phyloP scores from a whole-genome alignment of 2,113 vertebrate species.

The Zosterops hypoxanthus region DNA sequence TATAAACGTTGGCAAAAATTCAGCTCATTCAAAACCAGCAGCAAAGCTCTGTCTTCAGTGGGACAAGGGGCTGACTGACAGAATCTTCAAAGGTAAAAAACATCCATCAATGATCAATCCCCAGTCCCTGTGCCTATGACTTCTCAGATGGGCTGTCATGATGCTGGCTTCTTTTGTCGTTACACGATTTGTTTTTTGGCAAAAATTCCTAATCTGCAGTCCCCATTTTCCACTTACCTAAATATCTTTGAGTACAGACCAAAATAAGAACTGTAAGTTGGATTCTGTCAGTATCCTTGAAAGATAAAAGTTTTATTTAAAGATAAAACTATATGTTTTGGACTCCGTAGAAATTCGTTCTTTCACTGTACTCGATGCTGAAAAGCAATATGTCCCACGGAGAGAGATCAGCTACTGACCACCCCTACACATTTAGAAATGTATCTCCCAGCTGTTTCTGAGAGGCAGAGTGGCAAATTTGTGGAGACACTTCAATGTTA shows the following conservation, averaged over 20 bases:
- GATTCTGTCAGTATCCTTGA: neutral
- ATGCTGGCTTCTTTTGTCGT: neutral
- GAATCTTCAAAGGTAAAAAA: neutral
- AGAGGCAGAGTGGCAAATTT: neutral
- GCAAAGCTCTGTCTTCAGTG: neutral
- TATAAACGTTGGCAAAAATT: neutral
- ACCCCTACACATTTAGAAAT: neutral
- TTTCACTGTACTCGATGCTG: neutral
- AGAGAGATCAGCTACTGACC: neutral
- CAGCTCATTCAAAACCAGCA: neutral
- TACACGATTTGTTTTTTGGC: accelerated
- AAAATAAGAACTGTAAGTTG: neutral
- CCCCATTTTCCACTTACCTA: neutral
- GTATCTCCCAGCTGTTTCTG: conserved; percentile 39
- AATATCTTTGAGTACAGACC: neutral
- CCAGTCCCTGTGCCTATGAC: neutral
- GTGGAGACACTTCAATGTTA: neutral
- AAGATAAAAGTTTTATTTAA: neutral
- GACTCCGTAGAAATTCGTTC: neutral
- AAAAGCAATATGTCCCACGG: neutral
- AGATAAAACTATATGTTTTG: neutral
- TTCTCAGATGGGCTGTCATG: neutral
- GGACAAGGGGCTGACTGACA: neutral
- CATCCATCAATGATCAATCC: neutral
- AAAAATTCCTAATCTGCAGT: neutral